Percentiles rank a stretch among this genome's conserved stretches.
Conservation (phyloP, 2,113 vertebrate genomes). For the Cynoglossus semilaevis region DNA sequence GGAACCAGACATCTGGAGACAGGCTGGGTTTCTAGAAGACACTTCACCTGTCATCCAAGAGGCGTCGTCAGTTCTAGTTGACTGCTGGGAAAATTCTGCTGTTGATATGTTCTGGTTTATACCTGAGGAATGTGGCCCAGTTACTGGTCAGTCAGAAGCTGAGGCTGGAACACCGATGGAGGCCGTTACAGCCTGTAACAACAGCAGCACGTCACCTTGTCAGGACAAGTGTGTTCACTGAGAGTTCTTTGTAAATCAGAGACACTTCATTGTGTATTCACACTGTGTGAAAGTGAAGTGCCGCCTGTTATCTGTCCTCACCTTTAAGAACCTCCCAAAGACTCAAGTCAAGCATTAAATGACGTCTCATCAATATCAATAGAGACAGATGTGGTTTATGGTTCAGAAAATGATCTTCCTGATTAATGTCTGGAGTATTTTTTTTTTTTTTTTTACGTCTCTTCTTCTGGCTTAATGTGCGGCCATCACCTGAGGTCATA, state of each 20-base stretch:
- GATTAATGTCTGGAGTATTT: neutral
- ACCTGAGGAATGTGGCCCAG: no score
- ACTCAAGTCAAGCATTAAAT: conserved; percentile 15
- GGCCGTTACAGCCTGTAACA: no score
- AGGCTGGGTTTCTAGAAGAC: no score
- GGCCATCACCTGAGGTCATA: conserved; percentile 32
- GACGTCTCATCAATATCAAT: conserved; percentile 43
- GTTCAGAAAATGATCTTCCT: conserved; percentile 22
- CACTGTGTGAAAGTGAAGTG: conserved; percentile 1
- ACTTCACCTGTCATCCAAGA: no score
- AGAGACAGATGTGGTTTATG: conserved; percentile 27
- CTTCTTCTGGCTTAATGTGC: conserved; percentile 32
- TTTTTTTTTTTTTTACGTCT: conserved; percentile 9
- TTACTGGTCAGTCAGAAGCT: no score
- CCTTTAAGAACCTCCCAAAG: conserved; percentile 14
- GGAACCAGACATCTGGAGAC: no score
- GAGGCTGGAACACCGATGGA: no score
- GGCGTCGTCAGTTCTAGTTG: no score
- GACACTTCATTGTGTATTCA: conserved; percentile 15
- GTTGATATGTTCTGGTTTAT: no score
- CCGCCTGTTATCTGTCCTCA: conserved; percentile 7
- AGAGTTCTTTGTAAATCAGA: conserved; percentile 33
- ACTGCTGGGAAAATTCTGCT: no score
- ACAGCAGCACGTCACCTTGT: conserved; percentile 34
- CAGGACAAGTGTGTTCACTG: conserved; percentile 28